Conservation (phyloP, 2,113 vertebrate species). For the Pelecanus crispus region DNA sequence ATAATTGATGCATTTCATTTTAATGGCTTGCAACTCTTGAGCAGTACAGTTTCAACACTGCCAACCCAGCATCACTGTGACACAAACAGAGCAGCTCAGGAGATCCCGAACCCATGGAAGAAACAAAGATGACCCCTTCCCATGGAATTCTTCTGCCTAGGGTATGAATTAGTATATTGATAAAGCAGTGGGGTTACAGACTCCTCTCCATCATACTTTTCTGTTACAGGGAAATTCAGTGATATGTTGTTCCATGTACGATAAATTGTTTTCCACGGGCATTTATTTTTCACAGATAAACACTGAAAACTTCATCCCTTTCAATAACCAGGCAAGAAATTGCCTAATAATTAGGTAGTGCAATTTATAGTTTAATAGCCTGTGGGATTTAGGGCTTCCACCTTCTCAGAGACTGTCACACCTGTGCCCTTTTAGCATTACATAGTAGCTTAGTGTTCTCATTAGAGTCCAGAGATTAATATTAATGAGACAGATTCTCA, state of each 20-base stretch:
- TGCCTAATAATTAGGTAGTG: constrained; percentile 48
- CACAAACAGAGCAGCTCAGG: not conserved
- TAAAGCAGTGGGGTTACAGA: not conserved
- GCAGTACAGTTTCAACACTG: not conserved
- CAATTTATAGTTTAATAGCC: constrained; percentile 44
- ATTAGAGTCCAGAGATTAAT: constrained; percentile 48
- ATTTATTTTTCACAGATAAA: constrained; percentile 8
- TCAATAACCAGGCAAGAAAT: constrained; percentile 29
- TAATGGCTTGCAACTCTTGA: not conserved
- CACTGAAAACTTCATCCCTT: not conserved
- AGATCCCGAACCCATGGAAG: not conserved
- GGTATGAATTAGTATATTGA: not conserved
- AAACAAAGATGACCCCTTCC: not conserved
- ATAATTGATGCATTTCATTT: not conserved
- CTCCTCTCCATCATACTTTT: not conserved
- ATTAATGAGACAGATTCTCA: constrained; percentile 46
- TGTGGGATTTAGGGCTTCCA: constrained; percentile 44
- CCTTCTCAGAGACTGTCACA: constrained; percentile 37
- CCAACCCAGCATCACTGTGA: not conserved
- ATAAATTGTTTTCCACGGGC: not conserved
- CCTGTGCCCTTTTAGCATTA: constrained; percentile 49
- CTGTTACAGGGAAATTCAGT: not conserved
- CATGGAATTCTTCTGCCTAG: not conserved
- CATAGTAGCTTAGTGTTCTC: constrained; percentile 15
- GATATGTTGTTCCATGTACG: not conserved